Conservation (phyloP, 2,888 invertebrate species). For the Thera britannica region DNA sequence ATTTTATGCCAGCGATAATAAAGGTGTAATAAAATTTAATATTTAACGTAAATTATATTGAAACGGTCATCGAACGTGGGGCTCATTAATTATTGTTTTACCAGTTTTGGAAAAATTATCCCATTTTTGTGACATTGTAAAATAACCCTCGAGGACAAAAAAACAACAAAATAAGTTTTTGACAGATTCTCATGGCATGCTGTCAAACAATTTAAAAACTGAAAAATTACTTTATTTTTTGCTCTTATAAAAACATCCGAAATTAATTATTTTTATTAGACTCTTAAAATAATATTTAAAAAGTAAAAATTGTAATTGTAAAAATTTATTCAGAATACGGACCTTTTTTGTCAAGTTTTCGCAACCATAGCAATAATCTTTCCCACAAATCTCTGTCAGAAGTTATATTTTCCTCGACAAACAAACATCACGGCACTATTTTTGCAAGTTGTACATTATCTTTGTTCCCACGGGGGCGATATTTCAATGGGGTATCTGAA, state of each 20-base stretch:
- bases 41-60: slow-evolving; percentile 60
- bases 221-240: too few relatives aligned
- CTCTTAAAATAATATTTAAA: too few relatives aligned
- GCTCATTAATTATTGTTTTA: slow-evolving; percentile 17
- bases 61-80: slow-evolving; percentile 30
- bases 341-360: slow-evolving; percentile 1
- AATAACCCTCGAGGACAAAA: too few relatives aligned
- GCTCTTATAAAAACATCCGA: too few relatives aligned
- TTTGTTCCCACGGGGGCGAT: slow-evolving; percentile 51
- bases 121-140: too few relatives aligned
- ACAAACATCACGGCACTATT: slow-evolving; percentile 49
- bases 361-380: slow-evolving; percentile 27
- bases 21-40: slow-evolving; percentile 60
- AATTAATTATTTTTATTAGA: too few relatives aligned
- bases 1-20: slow-evolving; percentile 59
- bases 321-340: background rate
- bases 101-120: background rate
- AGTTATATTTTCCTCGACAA: slow-evolving; percentile 25
- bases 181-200: too few relatives aligned
- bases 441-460: slow-evolving; percentile 56
- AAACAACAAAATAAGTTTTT: too few relatives aligned
- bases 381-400: slow-evolving; percentile 36
- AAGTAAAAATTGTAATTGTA: too few relatives aligned
- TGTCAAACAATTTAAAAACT: too few relatives aligned
- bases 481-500: slow-evolving; percentile 45